Conservation (phyloP, 2,797 vertebrate species). For the Basileuterus tristriatus region DNA sequence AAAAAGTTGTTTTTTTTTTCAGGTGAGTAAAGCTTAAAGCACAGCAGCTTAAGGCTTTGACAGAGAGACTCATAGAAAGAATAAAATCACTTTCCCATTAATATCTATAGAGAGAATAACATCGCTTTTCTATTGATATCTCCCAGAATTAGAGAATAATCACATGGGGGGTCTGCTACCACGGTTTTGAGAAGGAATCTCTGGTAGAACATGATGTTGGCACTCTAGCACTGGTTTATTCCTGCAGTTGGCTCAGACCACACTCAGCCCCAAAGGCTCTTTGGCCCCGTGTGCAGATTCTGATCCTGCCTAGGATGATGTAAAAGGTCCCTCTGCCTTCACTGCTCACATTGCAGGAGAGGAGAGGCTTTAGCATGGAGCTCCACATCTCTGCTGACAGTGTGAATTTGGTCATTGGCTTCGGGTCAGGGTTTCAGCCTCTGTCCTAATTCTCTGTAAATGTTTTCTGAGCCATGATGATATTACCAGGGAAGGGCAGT, state of each 20-base stretch:
- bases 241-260: not conserved
- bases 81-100: accelerated
- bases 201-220: not conserved
- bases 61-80: not conserved
- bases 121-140: accelerated
- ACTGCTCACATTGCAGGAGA: not conserved
- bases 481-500: not conserved
- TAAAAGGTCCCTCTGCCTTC: not conserved
- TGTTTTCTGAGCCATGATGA: not conserved
- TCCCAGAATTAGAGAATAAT: not conserved
- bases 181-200: not conserved
- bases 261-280: not conserved
- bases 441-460: conserved; percentile 11
- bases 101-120: not conserved
- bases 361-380: not conserved
- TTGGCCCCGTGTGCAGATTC: not conserved
- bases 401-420: not conserved
- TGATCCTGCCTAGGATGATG: not conserved
- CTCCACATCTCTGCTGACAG: not conserved
- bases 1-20: not conserved
- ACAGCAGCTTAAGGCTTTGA: not conserved
- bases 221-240: not conserved
- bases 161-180: accelerated
- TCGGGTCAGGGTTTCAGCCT: not conserved
- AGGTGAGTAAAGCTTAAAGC: not conserved